Percentiles rank a stretch among this genome's conserved stretches.
phyloP scores from a whole-genome alignment of 1,140 invertebrate species.

The Olivierus martensii region DNA sequence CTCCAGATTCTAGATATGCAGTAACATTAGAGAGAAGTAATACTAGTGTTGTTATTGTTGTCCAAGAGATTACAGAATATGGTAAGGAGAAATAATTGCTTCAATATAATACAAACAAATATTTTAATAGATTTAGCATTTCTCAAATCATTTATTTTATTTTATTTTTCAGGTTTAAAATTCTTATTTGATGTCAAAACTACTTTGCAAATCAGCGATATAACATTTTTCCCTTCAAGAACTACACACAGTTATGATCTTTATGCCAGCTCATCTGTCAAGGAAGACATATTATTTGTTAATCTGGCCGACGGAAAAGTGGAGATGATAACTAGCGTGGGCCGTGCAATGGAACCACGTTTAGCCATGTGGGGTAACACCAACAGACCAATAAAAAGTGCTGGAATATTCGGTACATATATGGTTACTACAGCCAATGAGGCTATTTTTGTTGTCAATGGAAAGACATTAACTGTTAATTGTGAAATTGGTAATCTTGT shows the following conservation, averaged over 20 bases:
- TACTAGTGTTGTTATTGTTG: constrained; percentile 49
- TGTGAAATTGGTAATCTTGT: constrained; percentile 56
- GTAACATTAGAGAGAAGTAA: constrained; percentile 44
- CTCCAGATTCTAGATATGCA: constrained; percentile 54
- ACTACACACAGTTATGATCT: constrained; percentile 60
- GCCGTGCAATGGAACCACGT: constrained; percentile 38
- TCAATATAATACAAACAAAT: too few relatives aligned
- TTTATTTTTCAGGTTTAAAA: constrained; percentile 36
- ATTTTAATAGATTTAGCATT: too few relatives aligned
- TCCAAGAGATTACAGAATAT: constrained; percentile 47
- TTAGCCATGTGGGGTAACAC: constrained; percentile 50
- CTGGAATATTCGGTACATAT: constrained; percentile 56
- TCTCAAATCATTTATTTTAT: background rate
- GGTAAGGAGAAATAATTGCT: constrained; percentile 22
- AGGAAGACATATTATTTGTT: constrained; percentile 59
- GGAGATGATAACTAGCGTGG: constrained; percentile 60
- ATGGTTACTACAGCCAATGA: constrained; percentile 58
- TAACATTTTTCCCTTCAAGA: constrained; percentile 60
- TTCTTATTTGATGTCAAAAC: constrained; percentile 65
- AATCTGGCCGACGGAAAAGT: constrained; percentile 62
- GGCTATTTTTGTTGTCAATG: constrained; percentile 57
- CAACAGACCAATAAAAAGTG: constrained; percentile 50
- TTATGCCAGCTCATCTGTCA: constrained; percentile 54
- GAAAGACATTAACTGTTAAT: constrained; percentile 54
- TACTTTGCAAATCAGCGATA: constrained; percentile 56